Evolutionary conservation across 2,888 invertebrate species (phyloP).

Genomic region (Coleophora deauratella): DNA sequence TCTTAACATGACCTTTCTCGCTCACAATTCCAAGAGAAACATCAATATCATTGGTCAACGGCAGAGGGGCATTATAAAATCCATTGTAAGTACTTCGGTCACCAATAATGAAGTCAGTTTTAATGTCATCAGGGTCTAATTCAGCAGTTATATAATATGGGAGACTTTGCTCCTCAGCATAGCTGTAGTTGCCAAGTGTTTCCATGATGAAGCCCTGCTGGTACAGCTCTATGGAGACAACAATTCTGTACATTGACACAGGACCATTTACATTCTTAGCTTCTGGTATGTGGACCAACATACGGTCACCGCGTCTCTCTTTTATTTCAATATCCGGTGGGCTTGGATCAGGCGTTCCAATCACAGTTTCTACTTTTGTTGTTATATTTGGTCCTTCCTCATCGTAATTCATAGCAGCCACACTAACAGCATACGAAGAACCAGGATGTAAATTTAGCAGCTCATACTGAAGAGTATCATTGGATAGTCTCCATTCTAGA

Average conservation of each 20-base stretch:
- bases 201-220: conserved; percentile 77
- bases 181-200: conserved; percentile 77
- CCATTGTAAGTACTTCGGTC: conserved; percentile 82
- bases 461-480: conserved; percentile 71
- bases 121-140: conserved; percentile 77
- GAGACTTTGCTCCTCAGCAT: conserved; percentile 78
- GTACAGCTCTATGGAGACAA: conserved; percentile 79
- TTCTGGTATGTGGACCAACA: conserved; percentile 79
- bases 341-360: conserved; percentile 80
- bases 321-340: conserved; percentile 80
- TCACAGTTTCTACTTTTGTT: conserved; percentile 77
- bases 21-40: conserved; percentile 83
- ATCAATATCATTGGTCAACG: conserved; percentile 75
- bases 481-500: conserved; percentile 75
- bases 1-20: conserved; percentile 77
- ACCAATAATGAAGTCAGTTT: conserved; percentile 83
- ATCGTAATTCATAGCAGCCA: conserved; percentile 77
- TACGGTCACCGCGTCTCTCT: conserved; percentile 74
- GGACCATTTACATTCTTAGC: conserved; percentile 86
- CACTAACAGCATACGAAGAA: conserved; percentile 82
- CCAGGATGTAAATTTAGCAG: conserved; percentile 81
- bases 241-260: conserved; percentile 81
- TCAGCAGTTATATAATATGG: conserved; percentile 90
- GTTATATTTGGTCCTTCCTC: conserved; percentile 75
- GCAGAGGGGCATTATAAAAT: conserved; percentile 84